phyloP scores from a whole-genome alignment of 30 jellyfish, hydroid and myxozoan species.

The Cassiopea andromeda region DNA sequence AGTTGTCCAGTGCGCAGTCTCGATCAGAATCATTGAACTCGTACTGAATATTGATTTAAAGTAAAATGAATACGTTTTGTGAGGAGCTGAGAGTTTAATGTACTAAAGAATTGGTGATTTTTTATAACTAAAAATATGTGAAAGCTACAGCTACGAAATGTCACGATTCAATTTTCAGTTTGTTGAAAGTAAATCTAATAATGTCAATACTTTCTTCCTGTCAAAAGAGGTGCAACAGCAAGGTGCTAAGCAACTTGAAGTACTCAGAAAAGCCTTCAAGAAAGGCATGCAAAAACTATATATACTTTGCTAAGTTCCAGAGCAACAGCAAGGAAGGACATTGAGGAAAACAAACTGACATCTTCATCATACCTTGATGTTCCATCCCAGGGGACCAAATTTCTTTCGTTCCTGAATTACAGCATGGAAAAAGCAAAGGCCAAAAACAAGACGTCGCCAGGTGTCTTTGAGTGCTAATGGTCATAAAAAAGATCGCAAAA shows the following conservation, averaged over 20 bases:
- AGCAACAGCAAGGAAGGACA: neutral
- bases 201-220: too few relatives aligned
- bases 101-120: neutral
- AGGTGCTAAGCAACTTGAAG: too few relatives aligned
- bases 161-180: too few relatives aligned
- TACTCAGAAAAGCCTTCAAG: too few relatives aligned
- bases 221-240: too few relatives aligned
- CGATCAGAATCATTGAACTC: conserved; percentile 96
- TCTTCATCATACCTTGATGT: conserved; percentile 74
- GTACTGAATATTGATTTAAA: conserved; percentile 59
- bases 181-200: too few relatives aligned
- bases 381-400: conserved; percentile 99
- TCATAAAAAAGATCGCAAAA: neutral
- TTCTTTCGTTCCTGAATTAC: conserved; percentile 94
- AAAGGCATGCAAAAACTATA: too few relatives aligned
- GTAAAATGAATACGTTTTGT: too few relatives aligned
- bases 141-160: neutral
- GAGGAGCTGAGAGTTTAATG: neutral
- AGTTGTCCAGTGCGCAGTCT: conserved; percentile 89
- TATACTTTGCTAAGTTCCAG: neutral
- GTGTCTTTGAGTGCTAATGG: conserved; percentile 74
- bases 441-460: conserved; percentile 95
- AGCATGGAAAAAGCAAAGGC: conserved; percentile 96
- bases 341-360: neutral
- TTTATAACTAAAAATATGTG: neutral